Conservation (phyloP, 2,797 vertebrate species). For the Capromys pilorides region DNA sequence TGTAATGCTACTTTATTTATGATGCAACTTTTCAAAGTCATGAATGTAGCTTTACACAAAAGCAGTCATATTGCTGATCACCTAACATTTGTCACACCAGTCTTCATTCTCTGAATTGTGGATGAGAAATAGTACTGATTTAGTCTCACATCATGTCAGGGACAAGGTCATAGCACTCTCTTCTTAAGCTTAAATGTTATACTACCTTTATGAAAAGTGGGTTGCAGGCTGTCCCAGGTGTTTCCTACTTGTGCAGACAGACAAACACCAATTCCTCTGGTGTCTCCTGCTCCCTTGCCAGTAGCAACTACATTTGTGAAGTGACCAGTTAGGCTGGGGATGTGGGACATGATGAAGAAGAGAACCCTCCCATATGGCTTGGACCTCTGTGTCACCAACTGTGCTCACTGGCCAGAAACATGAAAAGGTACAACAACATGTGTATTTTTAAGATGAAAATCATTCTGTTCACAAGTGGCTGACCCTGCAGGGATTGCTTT, state of each 20-base stretch:
- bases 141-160: not conserved
- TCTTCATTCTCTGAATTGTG: not conserved
- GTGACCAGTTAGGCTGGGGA: not conserved
- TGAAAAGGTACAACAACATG: slow-evolving; percentile 43
- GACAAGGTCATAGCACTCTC: not conserved
- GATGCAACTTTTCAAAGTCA: slow-evolving; percentile 10
- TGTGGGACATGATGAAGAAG: not conserved
- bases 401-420: not conserved
- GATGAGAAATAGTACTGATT: not conserved
- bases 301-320: not conserved
- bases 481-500: slow-evolving; percentile 32
- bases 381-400: not conserved
- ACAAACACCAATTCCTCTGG: not conserved
- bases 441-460: slow-evolving; percentile 65
- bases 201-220: not conserved
- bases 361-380: not conserved
- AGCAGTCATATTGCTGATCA: not conserved
- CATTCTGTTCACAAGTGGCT: slow-evolving; percentile 60
- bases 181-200: slow-evolving; percentile 11
- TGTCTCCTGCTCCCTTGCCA: not conserved
- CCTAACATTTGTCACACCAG: not conserved
- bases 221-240: not conserved
- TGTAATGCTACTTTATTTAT: not conserved
- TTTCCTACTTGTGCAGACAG: not conserved
- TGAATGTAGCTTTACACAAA: slow-evolving; percentile 27